Base-by-base conservation (phyloP, 92 coral and sea anemone species). In the Umimayanthus kanabou region DNA sequence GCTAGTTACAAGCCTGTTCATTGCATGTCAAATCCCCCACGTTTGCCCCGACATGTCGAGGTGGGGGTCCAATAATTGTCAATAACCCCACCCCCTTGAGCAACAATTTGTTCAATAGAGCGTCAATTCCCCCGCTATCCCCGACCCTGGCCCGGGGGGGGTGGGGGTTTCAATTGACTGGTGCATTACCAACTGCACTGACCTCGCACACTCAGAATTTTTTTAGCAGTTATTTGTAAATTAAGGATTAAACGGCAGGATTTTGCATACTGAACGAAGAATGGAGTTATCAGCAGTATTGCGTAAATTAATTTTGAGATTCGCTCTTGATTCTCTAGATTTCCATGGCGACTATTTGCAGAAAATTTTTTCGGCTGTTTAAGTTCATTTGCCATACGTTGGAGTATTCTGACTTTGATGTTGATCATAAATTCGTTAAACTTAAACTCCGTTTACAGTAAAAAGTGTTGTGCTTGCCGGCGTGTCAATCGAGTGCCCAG, bases 281-380 rank as follows among this genome's bases (percentile, higher is more conserved):
- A 71, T 71, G 33, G 76, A 28, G 33, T 71, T 28, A 71, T 25
- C 76, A 71, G 40, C 9, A 13, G 33, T 28, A 15, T 71, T 71
- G 76, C 40, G 76, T 33, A 71, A 71, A 71, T 71, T 71, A 71
- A 70, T 70, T 70, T 70, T 29, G 37, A 70, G 29, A 71, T 71
- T 26, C 40, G 39, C 76, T 71, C 40, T 14, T 71, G 40, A 71
- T 28, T 33, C 40, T 14, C 40, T 4, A 71, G 40, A 71, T 71
- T 28, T 71, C 76, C 76, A 71, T 9, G 76, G 76, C 5, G 22
- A 71, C 76, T 71, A 2, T 71, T 71, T 71, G 20, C 76, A 8
- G 76, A 53, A 13, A 18, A 15, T 53, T 9, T 53, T 53, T 53
- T 47, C 50, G 50, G 58, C 58, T 53, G 16, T 50, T 3, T 53